These are phyloP conservation scores for Drosophila micromelanica DNA, from an alignment of 1,140 invertebrate genomes.

Conservation along the genomic window DNA sequence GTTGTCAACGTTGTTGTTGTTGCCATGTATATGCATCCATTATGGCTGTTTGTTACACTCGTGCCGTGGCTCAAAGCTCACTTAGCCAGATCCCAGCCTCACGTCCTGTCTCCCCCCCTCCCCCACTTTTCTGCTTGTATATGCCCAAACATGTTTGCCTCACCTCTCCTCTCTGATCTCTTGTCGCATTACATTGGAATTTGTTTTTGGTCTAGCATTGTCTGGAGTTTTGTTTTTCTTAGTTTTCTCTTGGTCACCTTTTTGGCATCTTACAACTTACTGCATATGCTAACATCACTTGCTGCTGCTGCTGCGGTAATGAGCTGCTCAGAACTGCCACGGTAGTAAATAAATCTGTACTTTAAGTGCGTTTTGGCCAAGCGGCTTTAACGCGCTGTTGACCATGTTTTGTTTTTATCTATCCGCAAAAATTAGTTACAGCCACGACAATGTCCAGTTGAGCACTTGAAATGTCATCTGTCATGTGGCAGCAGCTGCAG, in stretches of 20 bases:
- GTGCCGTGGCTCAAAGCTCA: conserved; percentile 30
- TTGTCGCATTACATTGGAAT: conserved; percentile 65
- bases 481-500: conserved; percentile 4
- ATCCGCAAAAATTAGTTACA: conserved; percentile 75
- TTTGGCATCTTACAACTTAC: conserved; percentile 1
- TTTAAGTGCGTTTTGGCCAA: conserved; percentile 41
- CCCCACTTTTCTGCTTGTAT: no score
- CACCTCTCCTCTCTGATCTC: not conserved
- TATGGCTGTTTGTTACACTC: conserved; percentile 68
- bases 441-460: conserved; percentile 51
- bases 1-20: conserved; percentile 68
- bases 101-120: not conserved
- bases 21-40: conserved; percentile 65
- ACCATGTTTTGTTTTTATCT: conserved; percentile 51
- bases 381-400: conserved; percentile 24
- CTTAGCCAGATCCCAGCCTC: conserved; percentile 13
- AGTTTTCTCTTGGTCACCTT: conserved; percentile 6
- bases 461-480: no score
- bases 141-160: conserved; percentile 11
- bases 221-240: conserved; percentile 11
- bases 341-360: conserved; percentile 55
- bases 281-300: conserved; percentile 67
- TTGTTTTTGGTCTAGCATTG: conserved; percentile 50
- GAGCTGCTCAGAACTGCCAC: conserved; percentile 31
- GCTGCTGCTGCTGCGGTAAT: conserved; percentile 46